phyloP scores from a whole-genome alignment of 2,113 vertebrate species.

The Sula dactylatra region DNA sequence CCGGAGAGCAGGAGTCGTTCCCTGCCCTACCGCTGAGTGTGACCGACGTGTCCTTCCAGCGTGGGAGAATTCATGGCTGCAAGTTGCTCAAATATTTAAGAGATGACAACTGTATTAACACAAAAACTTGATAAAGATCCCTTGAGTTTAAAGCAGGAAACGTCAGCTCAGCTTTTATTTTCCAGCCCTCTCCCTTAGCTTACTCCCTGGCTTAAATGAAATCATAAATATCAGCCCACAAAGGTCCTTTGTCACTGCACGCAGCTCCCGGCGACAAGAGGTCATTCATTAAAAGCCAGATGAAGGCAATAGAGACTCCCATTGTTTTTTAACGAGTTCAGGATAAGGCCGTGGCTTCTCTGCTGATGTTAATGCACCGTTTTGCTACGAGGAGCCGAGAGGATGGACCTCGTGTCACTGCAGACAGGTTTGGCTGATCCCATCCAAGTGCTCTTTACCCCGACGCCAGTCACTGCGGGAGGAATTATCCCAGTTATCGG shows the following conservation, averaged over 20 bases:
- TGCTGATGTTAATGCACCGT: background rate
- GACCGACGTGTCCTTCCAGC: background rate
- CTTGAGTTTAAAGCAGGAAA: constrained; percentile 38
- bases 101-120: constrained; percentile 37
- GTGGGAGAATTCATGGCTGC: fast-evolving
- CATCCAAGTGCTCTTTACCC: background rate
- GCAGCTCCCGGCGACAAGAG: constrained; percentile 51
- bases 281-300: constrained; percentile 61
- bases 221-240: constrained; percentile 56
- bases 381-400: background rate
- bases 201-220: constrained; percentile 31
- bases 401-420: fast-evolving
- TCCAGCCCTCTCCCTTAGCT: background rate
- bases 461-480: fast-evolving
- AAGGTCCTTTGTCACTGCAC: constrained; percentile 37
- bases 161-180: constrained; percentile 20
- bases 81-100: constrained; percentile 14
- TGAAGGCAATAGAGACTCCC: constrained; percentile 39
- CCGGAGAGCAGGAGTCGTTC: fast-evolving
- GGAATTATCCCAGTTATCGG: fast-evolving
- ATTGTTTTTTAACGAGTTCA: constrained; percentile 45
- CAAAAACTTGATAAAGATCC: constrained; percentile 32
- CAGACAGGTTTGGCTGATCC: background rate
- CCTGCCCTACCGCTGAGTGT: background rate
- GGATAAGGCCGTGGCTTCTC: background rate